Evolutionary conservation across 2,888 invertebrate species (phyloP), one percentile per base, ranked within the genome.

Genomic region (Protula sp.): DNA sequence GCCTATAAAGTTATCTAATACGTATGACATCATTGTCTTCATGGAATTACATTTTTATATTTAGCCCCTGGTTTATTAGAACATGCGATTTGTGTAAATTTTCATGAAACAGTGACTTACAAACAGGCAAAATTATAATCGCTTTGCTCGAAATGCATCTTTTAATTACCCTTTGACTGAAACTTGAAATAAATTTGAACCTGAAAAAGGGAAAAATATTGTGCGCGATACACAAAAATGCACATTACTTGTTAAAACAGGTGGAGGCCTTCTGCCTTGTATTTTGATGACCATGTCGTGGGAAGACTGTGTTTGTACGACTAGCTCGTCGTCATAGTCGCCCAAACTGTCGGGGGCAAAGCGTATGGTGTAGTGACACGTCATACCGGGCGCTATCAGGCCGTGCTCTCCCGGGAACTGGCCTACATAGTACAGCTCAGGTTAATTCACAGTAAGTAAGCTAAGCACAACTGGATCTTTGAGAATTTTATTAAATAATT

Each of bases 401-500:
- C 80, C 79, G 59, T 76, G 74, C 30, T 79, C 79, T 9, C 78
- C 77, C 3, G 81, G 81, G 66, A 80, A 81, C 68, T 79, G 79
- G 52, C 80, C 79, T 79, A 38, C 38, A 38, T 14, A 38, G 38
- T 38, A 38, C 38, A n/a, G n/a, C n/a, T n/a, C n/a, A n/a, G n/a
- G n/a, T n/a, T n/a, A n/a, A 64, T 19, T 30, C 19, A 30, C n/a
- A n/a, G n/a, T n/a, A n/a, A n/a, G n/a, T n/a, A n/a, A n/a, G n/a
- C n/a, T n/a, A n/a, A n/a, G n/a, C n/a, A n/a, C n/a, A n/a, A n/a
- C n/a, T n/a, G n/a, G n/a, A n/a, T n/a, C n/a, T n/a, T n/a, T n/a
- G n/a, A n/a, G n/a, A n/a, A n/a, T n/a, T n/a, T n/a, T n/a, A n/a
- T n/a, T n/a, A n/a, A n/a, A n/a, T n/a, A n/a, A n/a, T n/a, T n/a